These are phyloP conservation scores for Sus cebifrons DNA, from an alignment of 2,797 vertebrate genomes.

Conservation along the genomic window DNA sequence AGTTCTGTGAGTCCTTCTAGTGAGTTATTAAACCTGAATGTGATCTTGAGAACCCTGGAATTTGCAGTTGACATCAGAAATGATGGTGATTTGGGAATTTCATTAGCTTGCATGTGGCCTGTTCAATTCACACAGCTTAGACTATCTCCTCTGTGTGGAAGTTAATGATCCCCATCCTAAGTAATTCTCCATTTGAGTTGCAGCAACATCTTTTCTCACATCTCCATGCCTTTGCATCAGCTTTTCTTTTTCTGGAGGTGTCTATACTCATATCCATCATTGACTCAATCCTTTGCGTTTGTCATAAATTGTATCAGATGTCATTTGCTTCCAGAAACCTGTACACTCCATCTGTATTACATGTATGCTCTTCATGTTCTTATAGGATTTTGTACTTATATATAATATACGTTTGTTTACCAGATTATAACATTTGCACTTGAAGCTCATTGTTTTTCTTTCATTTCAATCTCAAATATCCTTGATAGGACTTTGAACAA, in stretches of 20 bases:
- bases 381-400: background rate
- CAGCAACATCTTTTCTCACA: background rate
- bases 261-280: background rate
- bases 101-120: background rate
- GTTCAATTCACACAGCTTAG: background rate
- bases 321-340: background rate
- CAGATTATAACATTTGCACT: background rate
- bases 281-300: background rate
- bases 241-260: background rate
- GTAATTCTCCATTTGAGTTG: background rate
- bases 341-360: background rate
- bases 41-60: background rate
- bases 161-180: background rate
- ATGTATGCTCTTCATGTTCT: background rate
- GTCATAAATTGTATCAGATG: background rate
- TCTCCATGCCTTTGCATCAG: background rate
- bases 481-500: background rate
- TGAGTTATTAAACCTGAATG: background rate
- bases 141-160: background rate
- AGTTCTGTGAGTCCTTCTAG: constrained; percentile 11
- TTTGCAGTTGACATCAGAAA: background rate
- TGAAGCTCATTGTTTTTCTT: constrained; percentile 24
- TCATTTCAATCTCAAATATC: background rate
- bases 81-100: background rate
- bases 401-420: background rate